Evolutionary conservation across 2,797 vertebrate species (phyloP).

Genomic region (Lateolabrax maculatus): DNA sequence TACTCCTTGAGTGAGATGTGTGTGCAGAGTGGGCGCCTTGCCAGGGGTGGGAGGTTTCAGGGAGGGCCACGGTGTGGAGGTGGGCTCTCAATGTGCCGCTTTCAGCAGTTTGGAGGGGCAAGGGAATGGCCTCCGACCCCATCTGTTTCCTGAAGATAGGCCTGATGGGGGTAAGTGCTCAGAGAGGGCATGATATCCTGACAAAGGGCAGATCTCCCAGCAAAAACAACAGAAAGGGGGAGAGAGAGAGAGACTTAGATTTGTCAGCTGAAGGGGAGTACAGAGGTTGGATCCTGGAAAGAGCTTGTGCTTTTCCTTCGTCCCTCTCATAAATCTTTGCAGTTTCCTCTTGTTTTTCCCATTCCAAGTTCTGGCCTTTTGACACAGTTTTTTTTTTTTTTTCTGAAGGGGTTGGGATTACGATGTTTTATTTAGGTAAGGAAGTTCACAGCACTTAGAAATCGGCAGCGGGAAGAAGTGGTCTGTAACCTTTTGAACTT

Average conservation of each 20-base stretch:
- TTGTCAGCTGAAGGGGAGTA: constrained; percentile 80
- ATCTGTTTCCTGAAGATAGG: constrained; percentile 99
- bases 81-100: constrained; percentile 94
- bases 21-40: constrained; percentile 89
- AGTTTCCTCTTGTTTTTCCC: constrained; percentile 94
- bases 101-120: constrained; percentile 97
- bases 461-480: constrained; percentile 92
- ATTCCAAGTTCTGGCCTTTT: constrained; percentile 91
- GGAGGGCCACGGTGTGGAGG: constrained; percentile 89
- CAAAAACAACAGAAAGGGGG: constrained; percentile 79
- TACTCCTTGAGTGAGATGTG: constrained; percentile 87
- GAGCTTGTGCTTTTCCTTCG: constrained; percentile 85
- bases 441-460: constrained; percentile 90
- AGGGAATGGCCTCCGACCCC: constrained; percentile 96
- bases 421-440: constrained; percentile 91
- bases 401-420: constrained; percentile 87
- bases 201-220: constrained; percentile 84
- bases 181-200: constrained; percentile 88
- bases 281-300: constrained; percentile 83
- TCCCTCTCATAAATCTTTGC: constrained; percentile 91
- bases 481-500: constrained; percentile 94
- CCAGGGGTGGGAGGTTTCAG: constrained; percentile 95
- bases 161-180: constrained; percentile 89
- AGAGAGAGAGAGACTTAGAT: constrained; percentile 76
- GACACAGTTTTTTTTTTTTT: constrained; percentile 84